Evolutionary conservation across 2,888 invertebrate genomes (phyloP).

Genomic region (Calephelis perditalis): DNA sequence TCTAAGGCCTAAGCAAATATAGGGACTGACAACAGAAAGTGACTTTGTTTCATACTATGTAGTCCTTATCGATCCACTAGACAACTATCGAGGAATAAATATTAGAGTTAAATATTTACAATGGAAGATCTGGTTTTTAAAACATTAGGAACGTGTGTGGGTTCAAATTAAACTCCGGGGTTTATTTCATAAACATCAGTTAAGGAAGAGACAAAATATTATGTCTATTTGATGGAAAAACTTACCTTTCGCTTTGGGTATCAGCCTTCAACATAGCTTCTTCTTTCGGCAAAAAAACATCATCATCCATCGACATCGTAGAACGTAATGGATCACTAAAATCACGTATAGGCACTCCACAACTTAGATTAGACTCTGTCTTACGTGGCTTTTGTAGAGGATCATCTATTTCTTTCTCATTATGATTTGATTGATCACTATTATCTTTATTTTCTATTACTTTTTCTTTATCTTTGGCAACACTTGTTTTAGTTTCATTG

Average conservation of each 20-base stretch:
- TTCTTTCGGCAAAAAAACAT: conserved; percentile 66
- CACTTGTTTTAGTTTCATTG: neutral
- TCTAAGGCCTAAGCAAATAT: no score
- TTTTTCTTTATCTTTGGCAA: conserved; percentile 21
- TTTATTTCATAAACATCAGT: no score
- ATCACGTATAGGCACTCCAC: conserved; percentile 81
- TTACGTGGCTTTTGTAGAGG: conserved; percentile 49
- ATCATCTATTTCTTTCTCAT: conserved; percentile 29
- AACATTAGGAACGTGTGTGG: no score
- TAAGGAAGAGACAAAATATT: no score
- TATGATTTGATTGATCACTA: neutral
- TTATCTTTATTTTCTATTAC: conserved; percentile 23
- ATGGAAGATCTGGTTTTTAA: no score
- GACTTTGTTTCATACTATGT: no score
- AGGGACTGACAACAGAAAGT: no score
- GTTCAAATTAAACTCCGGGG: neutral
- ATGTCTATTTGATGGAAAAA: conserved; percentile 3
- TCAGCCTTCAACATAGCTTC: conserved; percentile 59
- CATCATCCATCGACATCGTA: conserved; percentile 63
- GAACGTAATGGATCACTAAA: conserved; percentile 90
- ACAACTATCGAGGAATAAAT: no score
- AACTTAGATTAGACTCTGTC: conserved; percentile 56
- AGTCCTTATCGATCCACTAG: no score
- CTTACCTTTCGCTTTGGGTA: conserved; percentile 59
- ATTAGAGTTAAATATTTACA: no score